A percentile compares a stretch with the other conserved stretches of the same genome.
Conservation (phyloP, 2,797 vertebrate species). For the Liparis tanakae region DNA sequence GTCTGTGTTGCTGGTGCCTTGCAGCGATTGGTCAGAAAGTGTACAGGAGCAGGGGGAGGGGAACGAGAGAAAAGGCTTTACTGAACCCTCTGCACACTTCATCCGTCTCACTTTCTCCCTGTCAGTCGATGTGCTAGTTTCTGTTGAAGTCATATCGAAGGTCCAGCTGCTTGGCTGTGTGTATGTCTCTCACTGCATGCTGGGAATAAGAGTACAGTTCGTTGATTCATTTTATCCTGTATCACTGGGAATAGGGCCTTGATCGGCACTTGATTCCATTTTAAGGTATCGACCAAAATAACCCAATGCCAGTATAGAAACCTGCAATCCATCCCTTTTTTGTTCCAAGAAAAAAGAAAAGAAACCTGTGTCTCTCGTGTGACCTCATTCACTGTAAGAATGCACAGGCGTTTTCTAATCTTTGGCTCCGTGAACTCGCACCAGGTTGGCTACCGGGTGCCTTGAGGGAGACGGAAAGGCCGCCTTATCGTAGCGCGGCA, state of each 20-base stretch:
- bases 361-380: background rate
- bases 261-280: background rate
- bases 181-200: background rate
- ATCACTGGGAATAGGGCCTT: background rate
- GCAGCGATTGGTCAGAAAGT: constrained; percentile 15
- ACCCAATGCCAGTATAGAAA: background rate
- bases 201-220: background rate
- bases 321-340: background rate
- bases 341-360: background rate
- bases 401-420: background rate
- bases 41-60: background rate
- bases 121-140: constrained; percentile 29
- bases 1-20: constrained; percentile 20
- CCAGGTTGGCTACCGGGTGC: background rate
- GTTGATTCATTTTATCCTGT: constrained; percentile 1
- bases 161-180: background rate
- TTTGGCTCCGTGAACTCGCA: background rate
- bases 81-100: constrained; percentile 15
- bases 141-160: constrained; percentile 9
- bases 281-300: background rate
- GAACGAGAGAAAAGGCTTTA: background rate
- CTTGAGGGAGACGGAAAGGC: too few relatives aligned
- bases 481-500: background rate
- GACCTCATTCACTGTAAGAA: background rate
- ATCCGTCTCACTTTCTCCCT: constrained; percentile 36